A percentile compares a stretch with the other conserved stretches of the same genome.
These are phyloP conservation scores for Orthosia gothica DNA, from an alignment of 2,888 invertebrate genomes.

Conservation along the genomic window DNA sequence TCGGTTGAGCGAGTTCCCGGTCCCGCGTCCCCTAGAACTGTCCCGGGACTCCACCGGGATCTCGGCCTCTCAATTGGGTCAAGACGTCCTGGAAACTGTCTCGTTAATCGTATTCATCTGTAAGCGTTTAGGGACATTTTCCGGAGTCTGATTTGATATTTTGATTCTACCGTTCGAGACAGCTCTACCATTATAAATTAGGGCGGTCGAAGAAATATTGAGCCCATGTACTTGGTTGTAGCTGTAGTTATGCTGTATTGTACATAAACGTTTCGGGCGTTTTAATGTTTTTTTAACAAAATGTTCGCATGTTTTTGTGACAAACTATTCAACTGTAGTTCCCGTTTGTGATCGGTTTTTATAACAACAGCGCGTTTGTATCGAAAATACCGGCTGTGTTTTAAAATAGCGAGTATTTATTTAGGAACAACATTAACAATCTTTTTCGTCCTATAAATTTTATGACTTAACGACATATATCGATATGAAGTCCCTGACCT, in stretches of 20 bases:
- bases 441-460: not conserved
- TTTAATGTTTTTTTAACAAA: not conserved
- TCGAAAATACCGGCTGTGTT: not conserved
- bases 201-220: constrained; percentile 28
- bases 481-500: constrained; percentile 4
- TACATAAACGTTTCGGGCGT: not conserved
- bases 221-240: not conserved
- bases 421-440: not conserved
- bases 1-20: constrained; percentile 12
- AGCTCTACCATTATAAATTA: constrained; percentile 39
- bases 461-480: not conserved
- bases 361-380: not conserved
- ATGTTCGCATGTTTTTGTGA: constrained; percentile 12
- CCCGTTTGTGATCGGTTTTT: constrained; percentile 15
- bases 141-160: constrained; percentile 42
- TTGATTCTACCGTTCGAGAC: constrained; percentile 35
- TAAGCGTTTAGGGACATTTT: constrained; percentile 63
- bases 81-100: constrained; percentile 62
- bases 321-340: constrained; percentile 20
- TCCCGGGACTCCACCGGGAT: constrained; percentile 9
- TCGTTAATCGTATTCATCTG: constrained; percentile 65
- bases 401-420: constrained; percentile 3
- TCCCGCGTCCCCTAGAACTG: constrained; percentile 17
- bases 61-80: constrained; percentile 56
- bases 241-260: constrained; percentile 10